Conservation (phyloP, 1,140 invertebrate genomes). For the Caerostris darwini region DNA sequence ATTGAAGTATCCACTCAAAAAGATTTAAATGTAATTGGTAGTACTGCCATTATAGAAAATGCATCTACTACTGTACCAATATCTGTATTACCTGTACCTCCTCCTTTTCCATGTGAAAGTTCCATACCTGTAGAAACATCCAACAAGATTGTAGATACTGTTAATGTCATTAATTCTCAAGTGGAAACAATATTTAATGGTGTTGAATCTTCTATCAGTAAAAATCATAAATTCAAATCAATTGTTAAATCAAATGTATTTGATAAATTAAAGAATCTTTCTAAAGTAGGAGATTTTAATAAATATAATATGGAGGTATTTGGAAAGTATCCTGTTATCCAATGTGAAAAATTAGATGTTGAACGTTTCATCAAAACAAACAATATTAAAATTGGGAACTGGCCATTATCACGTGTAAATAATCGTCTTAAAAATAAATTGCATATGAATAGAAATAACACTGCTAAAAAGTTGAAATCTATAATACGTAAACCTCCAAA, state of each 20-base stretch:
- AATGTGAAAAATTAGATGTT: conserved; percentile 69
- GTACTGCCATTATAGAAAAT: not conserved
- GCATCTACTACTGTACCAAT: not conserved
- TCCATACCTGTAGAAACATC: not conserved
- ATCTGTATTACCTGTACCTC: not conserved
- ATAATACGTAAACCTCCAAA: conserved; percentile 5
- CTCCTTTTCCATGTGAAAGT: not conserved
- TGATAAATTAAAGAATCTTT: conserved; percentile 51
- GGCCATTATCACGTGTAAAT: conserved; percentile 35
- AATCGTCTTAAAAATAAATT: not conserved
- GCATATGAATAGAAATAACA: not conserved
- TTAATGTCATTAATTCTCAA: not conserved
- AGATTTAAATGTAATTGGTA: not conserved
- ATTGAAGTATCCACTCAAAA: not conserved
- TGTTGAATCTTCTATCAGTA: not conserved
- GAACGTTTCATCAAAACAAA: conserved; percentile 67
- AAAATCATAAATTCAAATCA: not conserved
- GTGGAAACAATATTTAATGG: not conserved
- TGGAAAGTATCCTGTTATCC: conserved; percentile 62
- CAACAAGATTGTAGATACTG: not conserved
- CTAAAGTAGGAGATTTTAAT: conserved; percentile 46
- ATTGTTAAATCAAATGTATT: not conserved
- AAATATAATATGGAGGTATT: conserved; percentile 55
- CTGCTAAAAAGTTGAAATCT: not conserved
- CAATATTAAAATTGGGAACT: conserved; percentile 71